Conservation (phyloP, 2,888 invertebrate species). For the Pyrrhia umbra region DNA sequence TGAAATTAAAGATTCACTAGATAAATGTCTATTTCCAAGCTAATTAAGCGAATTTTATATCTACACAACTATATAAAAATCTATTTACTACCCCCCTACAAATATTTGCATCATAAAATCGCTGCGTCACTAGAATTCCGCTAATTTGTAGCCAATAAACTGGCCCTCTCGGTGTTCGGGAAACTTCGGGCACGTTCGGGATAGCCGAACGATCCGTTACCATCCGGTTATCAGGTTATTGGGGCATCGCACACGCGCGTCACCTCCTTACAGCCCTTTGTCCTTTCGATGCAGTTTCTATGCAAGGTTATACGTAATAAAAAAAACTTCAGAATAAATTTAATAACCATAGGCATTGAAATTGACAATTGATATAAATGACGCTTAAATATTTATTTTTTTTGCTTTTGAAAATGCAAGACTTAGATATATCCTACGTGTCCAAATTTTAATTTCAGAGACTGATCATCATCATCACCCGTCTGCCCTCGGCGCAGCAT, state of each 20-base stretch:
- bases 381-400: no score
- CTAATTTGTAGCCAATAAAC: constrained; percentile 41
- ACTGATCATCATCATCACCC: no score
- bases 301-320: constrained; percentile 8
- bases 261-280: constrained; percentile 35
- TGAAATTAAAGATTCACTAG: no score
- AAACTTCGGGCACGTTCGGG: constrained; percentile 52
- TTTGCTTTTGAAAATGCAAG: no score
- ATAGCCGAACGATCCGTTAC: constrained; percentile 51
- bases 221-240: constrained; percentile 64
- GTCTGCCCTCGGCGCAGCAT: no score
- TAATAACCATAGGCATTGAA: no score
- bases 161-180: constrained; percentile 37
- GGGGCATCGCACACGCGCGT: constrained; percentile 70
- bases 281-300: constrained; percentile 45
- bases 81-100: not conserved
- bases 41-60: not conserved
- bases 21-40: not conserved
- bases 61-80: not conserved
- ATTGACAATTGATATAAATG: no score
- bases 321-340: no score
- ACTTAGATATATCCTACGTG: no score
- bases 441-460: no score
- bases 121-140: constrained; percentile 14
- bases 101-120: constrained; percentile 20